A percentile compares a stretch with the other conserved stretches of the same genome.
phyloP scores from a whole-genome alignment of 2,113 vertebrate species.

The Caranx ignobilis region DNA sequence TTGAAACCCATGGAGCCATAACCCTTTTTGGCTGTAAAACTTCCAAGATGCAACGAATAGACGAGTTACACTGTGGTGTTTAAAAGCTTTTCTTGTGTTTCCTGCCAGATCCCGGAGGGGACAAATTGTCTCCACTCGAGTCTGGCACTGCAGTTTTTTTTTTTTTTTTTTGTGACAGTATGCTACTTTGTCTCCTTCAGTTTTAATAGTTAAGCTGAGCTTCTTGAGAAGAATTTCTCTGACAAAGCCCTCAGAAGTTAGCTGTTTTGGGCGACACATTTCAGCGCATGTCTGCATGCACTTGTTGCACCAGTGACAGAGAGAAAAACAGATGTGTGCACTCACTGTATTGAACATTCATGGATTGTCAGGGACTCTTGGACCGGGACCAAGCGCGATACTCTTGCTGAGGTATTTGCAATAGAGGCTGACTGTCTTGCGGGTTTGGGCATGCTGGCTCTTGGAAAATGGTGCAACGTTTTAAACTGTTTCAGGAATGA shows the following conservation, averaged over 20 bases:
- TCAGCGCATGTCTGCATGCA: background rate
- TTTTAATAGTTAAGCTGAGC: conserved; percentile 31
- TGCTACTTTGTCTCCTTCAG: conserved; percentile 22
- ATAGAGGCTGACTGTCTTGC: background rate
- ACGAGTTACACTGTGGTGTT: background rate
- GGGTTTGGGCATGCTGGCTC: conserved; percentile 53
- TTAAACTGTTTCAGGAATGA: conserved; percentile 13
- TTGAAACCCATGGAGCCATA: conserved; percentile 6
- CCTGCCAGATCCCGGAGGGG: background rate
- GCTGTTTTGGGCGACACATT: conserved; percentile 11
- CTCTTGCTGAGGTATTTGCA: conserved; percentile 14
- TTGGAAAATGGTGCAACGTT: conserved; percentile 36
- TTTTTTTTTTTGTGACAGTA: conserved; percentile 7
- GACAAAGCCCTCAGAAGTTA: background rate
- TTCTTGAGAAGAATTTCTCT: background rate
- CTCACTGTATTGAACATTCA: background rate
- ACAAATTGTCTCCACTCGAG: conserved; percentile 19
- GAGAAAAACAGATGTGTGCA: background rate
- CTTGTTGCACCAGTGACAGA: background rate
- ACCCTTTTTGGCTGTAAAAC: background rate
- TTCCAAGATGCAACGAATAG: background rate
- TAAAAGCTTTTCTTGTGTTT: background rate
- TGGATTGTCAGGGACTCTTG: conserved; percentile 22
- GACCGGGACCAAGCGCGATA: background rate
- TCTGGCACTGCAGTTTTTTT: background rate